Evolutionary conservation across 2,113 vertebrate species (phyloP).

Genomic region (Stictonetta naevosa): DNA sequence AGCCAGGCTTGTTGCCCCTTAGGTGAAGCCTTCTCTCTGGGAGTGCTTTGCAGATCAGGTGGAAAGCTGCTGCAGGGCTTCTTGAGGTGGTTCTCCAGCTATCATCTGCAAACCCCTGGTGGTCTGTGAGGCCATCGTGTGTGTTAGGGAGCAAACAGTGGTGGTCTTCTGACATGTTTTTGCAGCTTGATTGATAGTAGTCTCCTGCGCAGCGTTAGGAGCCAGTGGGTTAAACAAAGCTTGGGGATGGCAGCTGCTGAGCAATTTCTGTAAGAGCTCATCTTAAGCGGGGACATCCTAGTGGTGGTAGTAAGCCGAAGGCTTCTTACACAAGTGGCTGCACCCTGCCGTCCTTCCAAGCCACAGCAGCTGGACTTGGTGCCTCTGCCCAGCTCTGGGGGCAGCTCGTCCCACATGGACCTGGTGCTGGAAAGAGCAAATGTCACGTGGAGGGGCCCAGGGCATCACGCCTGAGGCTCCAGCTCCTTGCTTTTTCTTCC

Average conservation of each 20-base stretch:
- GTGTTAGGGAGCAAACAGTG: accelerated
- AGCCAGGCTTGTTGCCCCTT: neutral
- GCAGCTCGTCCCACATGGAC: accelerated
- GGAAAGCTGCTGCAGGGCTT: too few relatives aligned
- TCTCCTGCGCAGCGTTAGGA: neutral
- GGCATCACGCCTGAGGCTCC: neutral
- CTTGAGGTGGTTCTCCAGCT: neutral
- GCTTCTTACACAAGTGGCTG: neutral
- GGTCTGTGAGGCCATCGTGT: neutral
- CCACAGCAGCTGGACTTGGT: accelerated
- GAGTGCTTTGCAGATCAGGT: accelerated
- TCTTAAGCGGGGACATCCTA: neutral
- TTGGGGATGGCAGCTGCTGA: neutral
- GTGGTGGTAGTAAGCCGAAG: neutral
- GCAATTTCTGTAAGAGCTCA: neutral
- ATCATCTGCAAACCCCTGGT: neutral
- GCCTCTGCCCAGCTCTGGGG: neutral
- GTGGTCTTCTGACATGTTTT: neutral
- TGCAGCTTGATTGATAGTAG: neutral
- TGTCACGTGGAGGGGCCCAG: neutral
- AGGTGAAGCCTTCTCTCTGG: neutral
- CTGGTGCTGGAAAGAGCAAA: neutral
- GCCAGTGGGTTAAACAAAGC: neutral
- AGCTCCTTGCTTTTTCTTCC: neutral
- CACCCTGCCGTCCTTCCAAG: neutral